These are phyloP conservation scores for Dinocampus coccinellae DNA, from an alignment of 2,888 invertebrate genomes.

Conservation along the genomic window DNA sequence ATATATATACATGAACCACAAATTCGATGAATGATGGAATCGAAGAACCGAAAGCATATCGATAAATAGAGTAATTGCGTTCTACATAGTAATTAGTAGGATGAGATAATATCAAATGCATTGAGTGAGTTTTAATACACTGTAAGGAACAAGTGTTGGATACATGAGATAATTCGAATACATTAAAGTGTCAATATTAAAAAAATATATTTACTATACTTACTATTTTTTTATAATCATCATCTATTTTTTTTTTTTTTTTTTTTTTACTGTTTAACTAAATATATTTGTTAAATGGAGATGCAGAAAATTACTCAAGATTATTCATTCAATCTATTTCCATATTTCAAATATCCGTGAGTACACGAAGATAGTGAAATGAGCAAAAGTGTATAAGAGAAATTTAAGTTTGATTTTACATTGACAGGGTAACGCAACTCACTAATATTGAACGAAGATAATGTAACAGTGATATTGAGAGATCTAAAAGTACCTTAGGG, in stretches of 20 bases:
- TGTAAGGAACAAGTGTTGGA: too few relatives aligned
- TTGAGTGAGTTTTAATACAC: background rate
- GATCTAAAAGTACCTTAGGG: slow-evolving; percentile 27
- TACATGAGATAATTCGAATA: background rate
- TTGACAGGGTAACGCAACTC: slow-evolving; percentile 9
- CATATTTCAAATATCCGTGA: slow-evolving; percentile 12
- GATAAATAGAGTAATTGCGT: slow-evolving; percentile 17
- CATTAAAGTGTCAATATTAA: too few relatives aligned
- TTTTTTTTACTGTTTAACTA: too few relatives aligned
- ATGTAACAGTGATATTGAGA: slow-evolving; percentile 10
- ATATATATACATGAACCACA: slow-evolving; percentile 13
- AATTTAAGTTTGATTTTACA: slow-evolving; percentile 23
- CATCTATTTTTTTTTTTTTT: background rate
- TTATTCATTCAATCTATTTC: background rate
- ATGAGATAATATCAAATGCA: slow-evolving; percentile 9
- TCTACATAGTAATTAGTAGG: slow-evolving; percentile 20
- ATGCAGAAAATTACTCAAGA: background rate
- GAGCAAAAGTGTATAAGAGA: slow-evolving; percentile 15
- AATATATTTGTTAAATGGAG: background rate
- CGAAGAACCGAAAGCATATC: slow-evolving; percentile 9
- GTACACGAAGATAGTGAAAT: slow-evolving; percentile 14
- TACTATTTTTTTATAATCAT: background rate
- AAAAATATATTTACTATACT: background rate
- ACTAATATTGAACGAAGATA: background rate
- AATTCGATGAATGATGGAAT: slow-evolving; percentile 11